phyloP scores from a whole-genome alignment of 2,888 invertebrate species.

The Dicranocentrus wangi region DNA sequence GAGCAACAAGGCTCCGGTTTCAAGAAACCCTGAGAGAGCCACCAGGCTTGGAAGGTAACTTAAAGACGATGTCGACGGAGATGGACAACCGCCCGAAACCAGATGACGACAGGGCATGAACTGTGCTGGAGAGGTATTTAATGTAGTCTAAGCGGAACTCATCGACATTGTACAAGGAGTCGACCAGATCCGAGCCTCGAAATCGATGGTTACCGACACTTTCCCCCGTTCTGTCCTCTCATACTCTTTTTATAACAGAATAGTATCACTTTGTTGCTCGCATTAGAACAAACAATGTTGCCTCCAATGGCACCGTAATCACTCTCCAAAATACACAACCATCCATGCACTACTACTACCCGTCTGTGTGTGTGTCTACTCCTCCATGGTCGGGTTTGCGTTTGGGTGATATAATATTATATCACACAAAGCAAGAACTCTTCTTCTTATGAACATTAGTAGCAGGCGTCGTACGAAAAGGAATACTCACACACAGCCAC shows the following conservation, averaged over 20 bases:
- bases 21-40: slow-evolving; percentile 24
- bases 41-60: slow-evolving; percentile 28
- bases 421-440: too few relatives aligned
- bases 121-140: slow-evolving; percentile 32
- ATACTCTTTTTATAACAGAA: not conserved
- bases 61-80: slow-evolving; percentile 30
- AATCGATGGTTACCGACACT: slow-evolving; percentile 40
- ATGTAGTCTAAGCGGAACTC: slow-evolving; percentile 56
- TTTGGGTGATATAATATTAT: too few relatives aligned
- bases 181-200: slow-evolving; percentile 42
- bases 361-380: not conserved
- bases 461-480: too few relatives aligned
- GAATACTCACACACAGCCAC: not conserved
- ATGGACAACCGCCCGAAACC: slow-evolving; percentile 63
- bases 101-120: slow-evolving; percentile 56
- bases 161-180: slow-evolving; percentile 47
- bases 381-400: too few relatives aligned
- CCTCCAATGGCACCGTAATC: slow-evolving; percentile 17
- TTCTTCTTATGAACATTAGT: too few relatives aligned
- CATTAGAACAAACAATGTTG: slow-evolving; percentile 13
- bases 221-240: not conserved
- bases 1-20: slow-evolving; percentile 62
- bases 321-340: not conserved
- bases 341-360: not conserved
- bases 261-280: slow-evolving; percentile 14